Base-by-base conservation (phyloP, 2,888 invertebrate species). In the Cantharis flavilabris region DNA sequence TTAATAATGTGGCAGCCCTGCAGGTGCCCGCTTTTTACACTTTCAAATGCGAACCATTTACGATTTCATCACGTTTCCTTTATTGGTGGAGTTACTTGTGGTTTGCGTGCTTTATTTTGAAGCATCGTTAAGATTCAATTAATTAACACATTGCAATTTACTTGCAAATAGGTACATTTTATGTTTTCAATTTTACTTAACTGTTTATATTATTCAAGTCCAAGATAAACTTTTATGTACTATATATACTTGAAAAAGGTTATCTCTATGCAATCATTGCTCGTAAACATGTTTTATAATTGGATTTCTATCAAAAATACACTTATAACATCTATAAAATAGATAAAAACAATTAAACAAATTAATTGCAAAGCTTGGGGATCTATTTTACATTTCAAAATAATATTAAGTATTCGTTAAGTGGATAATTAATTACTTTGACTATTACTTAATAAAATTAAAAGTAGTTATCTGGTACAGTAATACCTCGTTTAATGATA, bases 11-110 rank as follows among this genome's bases (percentile, higher is more conserved):
- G 80, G 78, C 77, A 82, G 80, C 79, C 81, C 81, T 80, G 80
- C 82, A 82, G 82, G 82, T 82, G 82, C 80, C 80, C 80, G 79
- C 80, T 81, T 82, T 82, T 82, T 82, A 80, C 81, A 81, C 81
- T 79, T 82, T 82, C 81, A 81, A 81, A 81, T 79, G 80, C 80
- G 76, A 81, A 80, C 80, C 80, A 76, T 81, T 82, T 81, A 79
- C 79, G 79, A 80, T 79, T 81, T 80, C 79, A 80, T 80, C 79
- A 79, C 80, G 81, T 76, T 80, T 78, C 78, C 78, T 80, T 81
- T 81, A 79, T 76, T 79, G 76, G 79, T 74, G 77, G 78, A 76
- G 76, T 75, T 79, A 72, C 72, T 76, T 77, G 80, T 71, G 72
- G 78, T 76, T 76, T 75, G 78, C 78, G 72, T 80, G 77, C 74